Evolutionary conservation across 2,888 invertebrate genomes (phyloP).

Genomic region (Drosophila formosana): DNA sequence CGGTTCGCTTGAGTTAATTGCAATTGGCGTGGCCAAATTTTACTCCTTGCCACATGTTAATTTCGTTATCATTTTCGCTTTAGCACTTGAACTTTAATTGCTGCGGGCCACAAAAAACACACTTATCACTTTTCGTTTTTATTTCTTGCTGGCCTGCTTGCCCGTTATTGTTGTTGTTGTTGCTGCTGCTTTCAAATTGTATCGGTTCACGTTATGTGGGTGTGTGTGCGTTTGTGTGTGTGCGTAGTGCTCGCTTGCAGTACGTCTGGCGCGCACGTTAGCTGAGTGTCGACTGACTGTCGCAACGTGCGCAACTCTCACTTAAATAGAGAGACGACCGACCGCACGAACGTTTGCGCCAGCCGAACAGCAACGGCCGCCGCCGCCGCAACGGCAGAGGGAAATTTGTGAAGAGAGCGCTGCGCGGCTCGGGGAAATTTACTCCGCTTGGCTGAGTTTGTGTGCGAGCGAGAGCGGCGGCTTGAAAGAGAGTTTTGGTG

Average conservation of each 20-base stretch:
- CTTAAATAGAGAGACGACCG: constrained; percentile 64
- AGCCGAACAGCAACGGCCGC: constrained; percentile 1
- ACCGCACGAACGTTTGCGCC: no score
- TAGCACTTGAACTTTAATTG: constrained; percentile 38
- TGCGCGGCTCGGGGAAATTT: constrained; percentile 52
- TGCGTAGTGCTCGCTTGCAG: constrained; percentile 1
- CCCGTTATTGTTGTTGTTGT: constrained; percentile 23
- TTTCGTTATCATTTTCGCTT: constrained; percentile 35
- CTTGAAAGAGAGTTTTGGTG: not conserved
- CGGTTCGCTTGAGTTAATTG: constrained; percentile 37
- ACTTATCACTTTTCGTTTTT: constrained; percentile 14
- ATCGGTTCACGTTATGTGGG: constrained; percentile 50
- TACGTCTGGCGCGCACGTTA: constrained; percentile 67
- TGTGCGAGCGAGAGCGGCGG: not conserved
- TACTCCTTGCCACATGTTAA: constrained; percentile 36
- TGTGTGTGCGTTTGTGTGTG: constrained; percentile 13
- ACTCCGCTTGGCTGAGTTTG: constrained; percentile 38
- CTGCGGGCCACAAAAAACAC: constrained; percentile 21
- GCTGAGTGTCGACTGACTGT: constrained; percentile 78
- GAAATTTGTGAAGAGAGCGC: constrained; percentile 34
- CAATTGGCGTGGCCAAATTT: constrained; percentile 55
- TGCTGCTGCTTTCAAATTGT: constrained; percentile 29
- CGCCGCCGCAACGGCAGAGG: constrained; percentile 14
- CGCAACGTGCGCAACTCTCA: constrained; percentile 77
- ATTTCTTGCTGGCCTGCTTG: no score